Evolutionary conservation across 2,113 vertebrate species (phyloP).

Genomic region (Lampris incognitus): DNA sequence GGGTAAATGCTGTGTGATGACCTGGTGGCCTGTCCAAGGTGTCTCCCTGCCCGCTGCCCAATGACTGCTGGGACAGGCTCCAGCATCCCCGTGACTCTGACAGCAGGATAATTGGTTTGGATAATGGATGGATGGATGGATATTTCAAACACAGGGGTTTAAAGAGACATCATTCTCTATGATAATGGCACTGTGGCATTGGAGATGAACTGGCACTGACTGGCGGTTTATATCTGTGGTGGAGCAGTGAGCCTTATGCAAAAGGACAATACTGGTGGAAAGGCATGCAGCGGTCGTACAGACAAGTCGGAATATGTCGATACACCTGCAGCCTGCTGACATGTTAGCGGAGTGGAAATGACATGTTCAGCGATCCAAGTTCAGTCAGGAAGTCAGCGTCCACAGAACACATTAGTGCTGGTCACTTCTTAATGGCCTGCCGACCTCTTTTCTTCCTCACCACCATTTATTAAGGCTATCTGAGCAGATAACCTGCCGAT

Average conservation of each 20-base stretch:
- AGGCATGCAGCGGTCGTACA: constrained; percentile 66
- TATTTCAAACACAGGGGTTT: constrained; percentile 49
- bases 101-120: too few species aligned
- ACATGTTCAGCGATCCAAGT: constrained; percentile 77
- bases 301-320: constrained; percentile 68
- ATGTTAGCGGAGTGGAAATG: constrained; percentile 81
- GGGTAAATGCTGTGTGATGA: too few species aligned
- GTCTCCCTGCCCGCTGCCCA: too few species aligned
- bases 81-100: too few species aligned
- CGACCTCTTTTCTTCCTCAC: background rate
- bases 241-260: constrained; percentile 31
- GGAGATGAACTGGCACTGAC: constrained; percentile 44
- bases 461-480: background rate
- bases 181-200: constrained; percentile 58
- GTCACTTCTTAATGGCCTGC: constrained; percentile 51
- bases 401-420: constrained; percentile 69
- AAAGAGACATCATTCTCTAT: constrained; percentile 63
- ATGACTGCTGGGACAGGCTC: too few species aligned
- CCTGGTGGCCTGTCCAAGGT: too few species aligned
- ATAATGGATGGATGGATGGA: too few species aligned
- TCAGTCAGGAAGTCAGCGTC: constrained; percentile 77
- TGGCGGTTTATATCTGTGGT: constrained; percentile 43
- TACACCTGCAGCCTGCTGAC: constrained; percentile 72
- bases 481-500: too few species aligned
- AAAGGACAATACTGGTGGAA: constrained; percentile 76